phyloP scores from a whole-genome alignment of 2,113 vertebrate genomes.

The Lasiurus borealis region DNA sequence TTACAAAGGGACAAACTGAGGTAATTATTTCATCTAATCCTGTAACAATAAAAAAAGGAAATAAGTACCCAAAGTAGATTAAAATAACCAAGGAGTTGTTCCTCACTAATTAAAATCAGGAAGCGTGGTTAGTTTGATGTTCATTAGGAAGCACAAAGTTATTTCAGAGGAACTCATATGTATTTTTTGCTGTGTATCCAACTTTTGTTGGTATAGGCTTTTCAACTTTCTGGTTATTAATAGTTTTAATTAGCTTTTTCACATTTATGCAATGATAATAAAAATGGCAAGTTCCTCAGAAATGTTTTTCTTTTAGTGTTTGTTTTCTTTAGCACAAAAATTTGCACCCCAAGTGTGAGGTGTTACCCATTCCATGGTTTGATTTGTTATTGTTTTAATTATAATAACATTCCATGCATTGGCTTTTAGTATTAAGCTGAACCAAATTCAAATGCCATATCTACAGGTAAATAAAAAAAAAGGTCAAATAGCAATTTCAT shows the following conservation, averaged over 20 bases:
- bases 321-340: slow-evolving; percentile 61
- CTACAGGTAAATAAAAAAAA: neutral
- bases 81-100: slow-evolving; percentile 60
- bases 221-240: slow-evolving; percentile 63
- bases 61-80: slow-evolving; percentile 50
- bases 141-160: slow-evolving; percentile 47
- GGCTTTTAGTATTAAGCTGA: neutral
- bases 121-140: slow-evolving; percentile 11
- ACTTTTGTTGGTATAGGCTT: neutral
- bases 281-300: slow-evolving; percentile 57
- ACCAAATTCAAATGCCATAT: neutral
- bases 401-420: neutral
- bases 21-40: slow-evolving; percentile 56
- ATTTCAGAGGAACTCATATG: neutral
- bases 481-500: slow-evolving; percentile 4
- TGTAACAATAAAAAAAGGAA: slow-evolving; percentile 57
- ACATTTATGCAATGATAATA: slow-evolving; percentile 46
- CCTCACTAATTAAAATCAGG: slow-evolving; percentile 60
- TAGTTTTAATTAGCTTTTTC: slow-evolving; percentile 72
- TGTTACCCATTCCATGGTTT: neutral
- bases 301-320: slow-evolving; percentile 48
- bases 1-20: slow-evolving; percentile 35
- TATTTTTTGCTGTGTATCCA: slow-evolving; percentile 39
- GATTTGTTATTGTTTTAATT: neutral
- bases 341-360: neutral